Conservation (phyloP, 2,113 vertebrate genomes). For the Peromyscus polionotus region DNA sequence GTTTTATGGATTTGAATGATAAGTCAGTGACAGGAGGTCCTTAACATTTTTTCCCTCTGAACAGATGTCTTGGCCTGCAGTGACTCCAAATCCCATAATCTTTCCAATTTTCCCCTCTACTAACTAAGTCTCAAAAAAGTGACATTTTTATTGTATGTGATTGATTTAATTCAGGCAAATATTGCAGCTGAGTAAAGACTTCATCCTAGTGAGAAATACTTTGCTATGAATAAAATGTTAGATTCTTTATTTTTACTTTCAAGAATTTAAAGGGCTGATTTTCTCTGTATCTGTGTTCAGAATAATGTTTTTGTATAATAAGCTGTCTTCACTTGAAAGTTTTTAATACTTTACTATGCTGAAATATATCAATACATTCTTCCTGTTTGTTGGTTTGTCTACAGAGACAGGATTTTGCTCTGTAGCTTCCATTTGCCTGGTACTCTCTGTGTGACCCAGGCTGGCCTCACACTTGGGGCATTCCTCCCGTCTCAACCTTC, state of each 20-base stretch:
- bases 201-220: constrained; percentile 67
- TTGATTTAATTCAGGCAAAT: constrained; percentile 82
- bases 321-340: constrained; percentile 41
- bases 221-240: constrained; percentile 73
- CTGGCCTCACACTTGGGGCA: not conserved
- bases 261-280: constrained; percentile 51
- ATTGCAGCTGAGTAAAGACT: constrained; percentile 73
- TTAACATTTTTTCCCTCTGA: constrained; percentile 74
- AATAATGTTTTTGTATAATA: constrained; percentile 62
- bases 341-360: constrained; percentile 30
- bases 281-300: constrained; percentile 21
- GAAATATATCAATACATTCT: constrained; percentile 4
- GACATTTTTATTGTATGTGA: constrained; percentile 82
- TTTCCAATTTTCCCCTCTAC: constrained; percentile 76
- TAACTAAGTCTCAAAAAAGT: constrained; percentile 80
- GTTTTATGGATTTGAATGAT: constrained; percentile 73
- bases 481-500: not conserved
- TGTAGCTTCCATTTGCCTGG: not conserved
- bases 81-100: constrained; percentile 79
- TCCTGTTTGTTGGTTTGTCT: not conserved
- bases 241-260: constrained; percentile 70
- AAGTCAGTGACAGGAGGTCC: constrained; percentile 80
- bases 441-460: not conserved
- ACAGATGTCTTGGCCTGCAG: constrained; percentile 82
- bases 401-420: not conserved